These are phyloP conservation scores for Heteromormyrus szaboi DNA, from an alignment of 2,797 vertebrate species.

Conservation along the genomic window DNA sequence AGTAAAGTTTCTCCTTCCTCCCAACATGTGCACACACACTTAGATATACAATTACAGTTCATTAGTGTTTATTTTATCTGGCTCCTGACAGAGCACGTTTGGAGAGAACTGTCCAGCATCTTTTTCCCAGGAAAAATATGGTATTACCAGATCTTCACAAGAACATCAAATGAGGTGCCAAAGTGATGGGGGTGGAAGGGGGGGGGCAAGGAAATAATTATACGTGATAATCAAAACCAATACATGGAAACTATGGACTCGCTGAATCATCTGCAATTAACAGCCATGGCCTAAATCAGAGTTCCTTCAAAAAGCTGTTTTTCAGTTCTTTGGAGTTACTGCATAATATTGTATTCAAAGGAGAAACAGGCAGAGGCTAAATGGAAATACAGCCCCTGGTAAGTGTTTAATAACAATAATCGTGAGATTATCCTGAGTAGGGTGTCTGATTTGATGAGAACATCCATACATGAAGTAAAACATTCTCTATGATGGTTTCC, in stretches of 20 bases:
- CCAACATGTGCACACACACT: conserved; percentile 22
- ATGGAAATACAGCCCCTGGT: neutral
- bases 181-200: neutral
- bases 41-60: conserved; percentile 30
- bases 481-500: neutral
- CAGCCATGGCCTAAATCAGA: neutral
- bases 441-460: neutral
- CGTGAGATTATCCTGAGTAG: neutral
- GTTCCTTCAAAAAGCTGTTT: neutral
- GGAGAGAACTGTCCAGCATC: neutral
- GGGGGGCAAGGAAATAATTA: neutral
- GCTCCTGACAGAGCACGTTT: neutral
- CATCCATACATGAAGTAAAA: neutral
- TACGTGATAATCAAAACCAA: neutral
- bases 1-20: conserved; percentile 16
- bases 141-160: neutral
- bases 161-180: neutral
- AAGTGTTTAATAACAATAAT: neutral
- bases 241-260: neutral
- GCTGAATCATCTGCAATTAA: neutral
- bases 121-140: neutral
- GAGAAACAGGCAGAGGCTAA: neutral
- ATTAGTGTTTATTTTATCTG: conserved; percentile 29
- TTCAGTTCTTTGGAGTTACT: neutral
- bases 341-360: neutral